Base-by-base conservation (phyloP, 2,888 invertebrate species). In the Heterodera filipjevi region DNA sequence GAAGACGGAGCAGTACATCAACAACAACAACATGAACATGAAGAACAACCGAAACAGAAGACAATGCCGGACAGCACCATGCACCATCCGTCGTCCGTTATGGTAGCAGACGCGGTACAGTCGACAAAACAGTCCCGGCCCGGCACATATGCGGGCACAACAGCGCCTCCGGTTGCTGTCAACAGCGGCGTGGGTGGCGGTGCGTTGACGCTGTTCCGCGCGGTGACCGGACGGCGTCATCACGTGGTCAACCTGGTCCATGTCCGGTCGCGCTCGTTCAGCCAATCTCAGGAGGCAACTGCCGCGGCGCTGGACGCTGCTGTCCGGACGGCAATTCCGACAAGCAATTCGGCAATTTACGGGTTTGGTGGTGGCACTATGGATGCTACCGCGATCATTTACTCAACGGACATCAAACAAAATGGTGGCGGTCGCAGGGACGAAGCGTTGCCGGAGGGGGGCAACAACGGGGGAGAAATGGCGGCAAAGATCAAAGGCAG, bases 201-300 rank as follows among this genome's bases (percentile, higher is more conserved):
- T 39, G 39, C 39, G 59, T 39, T 39, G 59, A 8, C 59, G 27
- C 76, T 68, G 35, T 78, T 76, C 35, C 79, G 79, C 32, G 66
- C 77, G 33, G 79, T 71, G 22, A 66, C 78, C 53, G 76, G 77
- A 22, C 76, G 79, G 27, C 59, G 71, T n/a, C 59, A 59, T n/a
- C 75, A 75, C 46, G 35, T 75, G 66, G 81, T 84, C 16, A 83
- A 84, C 74, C 78, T 84, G 32, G 81, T 84, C 12, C 84, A 84
- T 71, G 84, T 84, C 46, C 81, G 84, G 2, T 83, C 84, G 22
- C 75, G 80, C 68, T 84, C 84, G 3, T 71, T 84, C 71, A 85
- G 80, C 68, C 81, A 84, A 46, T 76, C 76, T 27, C 79, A 78
- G 16, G 22, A 27, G 19, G 64, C 79, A 12, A 16, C 33, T 10